A percentile compares a stretch with the other conserved stretches of the same genome.
Conservation (phyloP, 1,140 invertebrate species). For the Gonatopus flavifemur region DNA sequence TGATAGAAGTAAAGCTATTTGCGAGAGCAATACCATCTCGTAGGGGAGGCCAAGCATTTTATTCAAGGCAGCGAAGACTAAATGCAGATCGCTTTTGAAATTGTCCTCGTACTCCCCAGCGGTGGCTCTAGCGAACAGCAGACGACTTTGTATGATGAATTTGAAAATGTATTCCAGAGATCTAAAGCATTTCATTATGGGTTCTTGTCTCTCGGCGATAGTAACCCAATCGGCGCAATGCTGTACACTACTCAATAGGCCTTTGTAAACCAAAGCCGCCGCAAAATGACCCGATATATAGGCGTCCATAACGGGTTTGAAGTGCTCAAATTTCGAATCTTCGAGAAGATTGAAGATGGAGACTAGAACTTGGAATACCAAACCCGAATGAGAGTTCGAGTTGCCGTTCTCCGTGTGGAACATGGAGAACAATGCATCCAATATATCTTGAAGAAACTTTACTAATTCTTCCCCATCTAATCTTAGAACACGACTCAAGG, state of each 20-base stretch:
- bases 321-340: slow-evolving; percentile 92
- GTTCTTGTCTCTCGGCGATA: slow-evolving; percentile 80
- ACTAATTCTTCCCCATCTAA: slow-evolving; percentile 90
- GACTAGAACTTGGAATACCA: slow-evolving; percentile 81
- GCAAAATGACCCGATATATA: slow-evolving; percentile 96
- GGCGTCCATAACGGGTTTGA: slow-evolving; percentile 91
- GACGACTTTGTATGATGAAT: slow-evolving; percentile 88
- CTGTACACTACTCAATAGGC: slow-evolving; percentile 83
- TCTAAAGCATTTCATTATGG: slow-evolving; percentile 86
- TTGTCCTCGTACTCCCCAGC: slow-evolving; percentile 86
- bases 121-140: slow-evolving; percentile 85
- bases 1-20: slow-evolving; percentile 69
- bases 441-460: slow-evolving; percentile 93
- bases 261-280: slow-evolving; percentile 92
- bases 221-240: slow-evolving; percentile 89
- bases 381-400: slow-evolving; percentile 70
- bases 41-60: slow-evolving; percentile 73
- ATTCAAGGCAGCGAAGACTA: slow-evolving; percentile 75
- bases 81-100: slow-evolving; percentile 75
- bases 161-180: slow-evolving; percentile 95
- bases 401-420: slow-evolving; percentile 94
- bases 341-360: slow-evolving; percentile 91
- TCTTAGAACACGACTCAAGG: slow-evolving; percentile 75
- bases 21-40: slow-evolving; percentile 75
- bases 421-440: slow-evolving; percentile 92